Evolutionary conservation across 1,140 invertebrate genomes (phyloP), one percentile per base, ranked within the genome.

Genomic region (Lamellibrachia luymesi): DNA sequence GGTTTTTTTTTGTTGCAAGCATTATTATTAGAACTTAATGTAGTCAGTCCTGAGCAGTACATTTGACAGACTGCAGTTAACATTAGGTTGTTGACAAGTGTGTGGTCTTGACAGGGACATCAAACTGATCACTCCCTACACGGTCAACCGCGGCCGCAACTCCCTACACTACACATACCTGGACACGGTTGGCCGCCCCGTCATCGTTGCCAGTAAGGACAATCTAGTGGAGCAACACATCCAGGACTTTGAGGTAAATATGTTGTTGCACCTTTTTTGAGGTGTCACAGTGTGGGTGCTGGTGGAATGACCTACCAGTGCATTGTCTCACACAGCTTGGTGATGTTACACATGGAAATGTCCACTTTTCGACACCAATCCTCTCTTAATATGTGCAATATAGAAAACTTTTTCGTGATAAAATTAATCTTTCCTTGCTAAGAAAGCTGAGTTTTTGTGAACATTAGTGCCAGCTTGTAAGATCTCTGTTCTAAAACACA

Each of bases 151-250:
- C 92, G 96, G 97, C 22, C 96, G 97, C 25, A 98, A 99, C 95
- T 97, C 97, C 91, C 95, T 98, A 1, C 98, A 99, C 94, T 98
- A 97, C 95, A 99, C 99, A 50, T 99, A 99, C 95, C 97, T 99
- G 94, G 99, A 99, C 96, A 99, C 98, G 2, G 97, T 98, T 94
- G 99, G 99, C 2, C 97, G 99, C 92, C 98, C 98, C 2, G 98
- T 99, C 0, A 97, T 99, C 92, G 97, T 98, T 17, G 97, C 99
- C 25, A 97, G 97, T 25, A 99, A 99, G 95, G 97, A 96, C 2
- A 99, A 99, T 97, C 96, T 99, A 52, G 98, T 99, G 0, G 99
- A 99, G 94, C 98, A 98, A 95, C 99, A 99, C 95, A 99, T 99
- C 95, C 98, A 99, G 96, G 98, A 98, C 96, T 97, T 98, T 95